These are phyloP conservation scores for Ibidorhyncha struthersii DNA, from an alignment of 2,113 vertebrate species.

Conservation along the genomic window DNA sequence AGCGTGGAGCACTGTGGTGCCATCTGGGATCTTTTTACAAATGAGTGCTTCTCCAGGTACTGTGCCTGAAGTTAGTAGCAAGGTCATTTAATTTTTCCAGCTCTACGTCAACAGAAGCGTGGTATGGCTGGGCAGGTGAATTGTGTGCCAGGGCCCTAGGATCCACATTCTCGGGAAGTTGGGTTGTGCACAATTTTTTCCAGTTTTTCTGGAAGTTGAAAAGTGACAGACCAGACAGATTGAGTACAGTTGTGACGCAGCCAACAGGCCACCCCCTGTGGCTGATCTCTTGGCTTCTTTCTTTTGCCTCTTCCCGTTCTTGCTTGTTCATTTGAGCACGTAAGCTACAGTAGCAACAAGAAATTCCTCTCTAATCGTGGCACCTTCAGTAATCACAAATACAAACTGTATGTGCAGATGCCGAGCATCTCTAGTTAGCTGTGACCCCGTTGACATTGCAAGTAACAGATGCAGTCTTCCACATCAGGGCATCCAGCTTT, in stretches of 20 bases:
- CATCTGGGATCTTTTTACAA: not conserved
- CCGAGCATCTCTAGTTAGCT: not conserved
- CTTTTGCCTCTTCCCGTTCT: not conserved
- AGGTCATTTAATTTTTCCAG: not conserved
- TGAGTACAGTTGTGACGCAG: not conserved
- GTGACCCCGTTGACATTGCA: not conserved
- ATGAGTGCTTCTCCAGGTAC: not conserved
- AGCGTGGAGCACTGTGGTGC: not conserved
- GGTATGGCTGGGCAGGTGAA: not conserved
- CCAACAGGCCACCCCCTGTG: not conserved
- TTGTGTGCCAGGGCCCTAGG: not conserved
- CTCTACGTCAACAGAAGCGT: not conserved
- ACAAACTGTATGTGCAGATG: not conserved
- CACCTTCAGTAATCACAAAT: not conserved
- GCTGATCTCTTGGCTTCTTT: not conserved
- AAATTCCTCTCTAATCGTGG: not conserved
- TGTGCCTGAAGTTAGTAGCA: not conserved
- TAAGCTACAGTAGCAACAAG: not conserved
- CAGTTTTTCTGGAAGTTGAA: not conserved
- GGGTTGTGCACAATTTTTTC: not conserved
- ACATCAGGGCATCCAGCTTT: not conserved
- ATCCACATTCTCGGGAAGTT: not conserved
- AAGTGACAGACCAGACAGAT: constrained; percentile 3
- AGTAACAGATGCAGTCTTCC: not conserved
- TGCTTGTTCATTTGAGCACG: not conserved